Base-by-base conservation (phyloP, 2,797 vertebrate genomes). In the Oreonectes daqikongensis region DNA sequence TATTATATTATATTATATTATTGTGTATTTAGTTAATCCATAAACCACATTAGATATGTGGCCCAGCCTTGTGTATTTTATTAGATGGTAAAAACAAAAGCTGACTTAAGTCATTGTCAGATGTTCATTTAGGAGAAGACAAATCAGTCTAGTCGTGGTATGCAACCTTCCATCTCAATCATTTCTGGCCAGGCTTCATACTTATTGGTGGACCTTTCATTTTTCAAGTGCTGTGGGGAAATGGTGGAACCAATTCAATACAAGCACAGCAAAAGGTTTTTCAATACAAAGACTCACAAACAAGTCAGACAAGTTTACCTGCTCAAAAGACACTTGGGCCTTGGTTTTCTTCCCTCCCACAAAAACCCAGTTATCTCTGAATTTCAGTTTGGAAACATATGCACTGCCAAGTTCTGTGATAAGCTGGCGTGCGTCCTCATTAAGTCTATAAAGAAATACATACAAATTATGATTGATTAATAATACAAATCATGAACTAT, bases 291-390 rank as follows among this genome's bases (percentile, higher is more conserved):
- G 69, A 66, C 2, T 4, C 26, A 72, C 38, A 28, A 28, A 22
- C 4, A 22, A 15, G 14, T 14, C 12, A 12, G 17, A n/a, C 11
- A n/a, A n/a, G n/a, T 15, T 76, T 84, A 98, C 97, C 95, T 96
- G 94, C 86, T 98, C 97, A 83, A 95, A 95, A 17, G 69, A 84
- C 78, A 87, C 94, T 82, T 92, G 91, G 4, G 85, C 90, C 22
- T 82, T 83, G 15, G 89, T 90, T 80, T 95, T 96, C 91, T 96
- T 98, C 10, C 92, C 94, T 46, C 96, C 97, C 1, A 95, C 95
- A 86, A 98, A 98, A 80, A 96, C 87, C 97, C 96, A 98, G 88
- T 92, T 97, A 79, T 98, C 96, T 88, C 97, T 92, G 82, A 94
- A 97, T 0, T 86, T 90, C 70, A 98, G 85, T 0, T 83, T 87